Percentiles rank a stretch among this genome's conserved stretches.
phyloP scores from a whole-genome alignment of 2,113 vertebrate genomes.

The Trochalopteron elliotii region DNA sequence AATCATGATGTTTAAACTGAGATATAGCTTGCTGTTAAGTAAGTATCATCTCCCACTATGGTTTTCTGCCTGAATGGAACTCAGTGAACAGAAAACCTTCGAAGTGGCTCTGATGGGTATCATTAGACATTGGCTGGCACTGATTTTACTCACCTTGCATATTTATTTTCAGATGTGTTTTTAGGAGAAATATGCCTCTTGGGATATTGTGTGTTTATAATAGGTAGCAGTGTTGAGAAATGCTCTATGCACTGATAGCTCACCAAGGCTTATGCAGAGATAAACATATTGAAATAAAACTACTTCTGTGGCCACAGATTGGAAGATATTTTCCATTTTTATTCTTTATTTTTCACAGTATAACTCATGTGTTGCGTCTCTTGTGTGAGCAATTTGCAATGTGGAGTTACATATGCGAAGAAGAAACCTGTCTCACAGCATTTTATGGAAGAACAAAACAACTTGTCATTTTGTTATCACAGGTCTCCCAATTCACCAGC shows the following conservation, averaged over 20 bases:
- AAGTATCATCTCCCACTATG: fast-evolving
- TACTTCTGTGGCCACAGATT: background rate
- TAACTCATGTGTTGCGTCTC: background rate
- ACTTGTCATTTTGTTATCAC: background rate
- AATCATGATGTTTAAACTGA: background rate
- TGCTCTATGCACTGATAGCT: background rate
- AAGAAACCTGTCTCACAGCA: background rate
- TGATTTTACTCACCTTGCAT: background rate
- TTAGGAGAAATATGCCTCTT: background rate
- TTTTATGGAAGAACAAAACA: background rate
- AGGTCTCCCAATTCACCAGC: background rate
- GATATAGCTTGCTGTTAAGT: background rate
- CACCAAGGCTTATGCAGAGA: background rate
- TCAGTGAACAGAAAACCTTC: background rate
- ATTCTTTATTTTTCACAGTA: background rate
- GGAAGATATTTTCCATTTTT: background rate
- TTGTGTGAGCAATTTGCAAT: background rate
- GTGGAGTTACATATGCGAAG: background rate
- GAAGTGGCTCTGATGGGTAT: background rate
- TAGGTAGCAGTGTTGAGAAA: background rate
- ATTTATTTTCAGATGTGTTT: background rate
- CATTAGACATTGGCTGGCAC: background rate
- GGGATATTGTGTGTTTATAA: background rate
- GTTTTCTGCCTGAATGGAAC: background rate
- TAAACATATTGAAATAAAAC: background rate